Conservation (phyloP, 2,797 vertebrate genomes). For the Nothura maculosa region DNA sequence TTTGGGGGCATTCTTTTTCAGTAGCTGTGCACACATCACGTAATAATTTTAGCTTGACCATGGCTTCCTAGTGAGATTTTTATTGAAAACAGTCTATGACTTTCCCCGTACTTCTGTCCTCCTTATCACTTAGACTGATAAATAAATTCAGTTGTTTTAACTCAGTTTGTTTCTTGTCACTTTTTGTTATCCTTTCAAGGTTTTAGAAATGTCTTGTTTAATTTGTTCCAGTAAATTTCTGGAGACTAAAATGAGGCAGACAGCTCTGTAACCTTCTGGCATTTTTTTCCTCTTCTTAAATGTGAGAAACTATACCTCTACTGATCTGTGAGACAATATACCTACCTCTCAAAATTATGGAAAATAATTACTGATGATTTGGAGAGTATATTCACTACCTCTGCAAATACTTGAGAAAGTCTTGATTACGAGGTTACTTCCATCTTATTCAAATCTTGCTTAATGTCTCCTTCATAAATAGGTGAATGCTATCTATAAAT, state of each 20-base stretch:
- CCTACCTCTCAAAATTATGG: not conserved
- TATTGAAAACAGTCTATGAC: not conserved
- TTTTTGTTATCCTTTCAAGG: not conserved
- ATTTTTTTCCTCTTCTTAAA: not conserved
- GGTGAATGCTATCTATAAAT: not conserved
- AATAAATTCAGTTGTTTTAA: not conserved
- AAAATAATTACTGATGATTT: not conserved
- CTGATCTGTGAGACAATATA: not conserved
- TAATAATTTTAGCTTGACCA: not conserved
- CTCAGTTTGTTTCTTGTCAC: not conserved
- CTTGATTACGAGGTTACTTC: not conserved
- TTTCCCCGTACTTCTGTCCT: not conserved
- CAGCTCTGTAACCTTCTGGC: not conserved
- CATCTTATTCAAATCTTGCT: not conserved
- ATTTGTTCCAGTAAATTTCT: not conserved
- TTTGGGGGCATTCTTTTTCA: fast-evolving
- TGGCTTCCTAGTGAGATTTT: not conserved
- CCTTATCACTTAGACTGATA: not conserved
- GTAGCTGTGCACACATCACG: not conserved
- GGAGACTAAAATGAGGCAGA: not conserved
- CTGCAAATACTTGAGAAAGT: not conserved
- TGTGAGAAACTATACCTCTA: not conserved
- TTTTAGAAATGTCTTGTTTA: not conserved
- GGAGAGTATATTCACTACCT: not conserved
- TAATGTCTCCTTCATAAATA: not conserved